Percentiles rank a stretch among this genome's conserved stretches.
phyloP scores from a whole-genome alignment of 2,888 invertebrate genomes.

The Epistrophe grossulariae region DNA sequence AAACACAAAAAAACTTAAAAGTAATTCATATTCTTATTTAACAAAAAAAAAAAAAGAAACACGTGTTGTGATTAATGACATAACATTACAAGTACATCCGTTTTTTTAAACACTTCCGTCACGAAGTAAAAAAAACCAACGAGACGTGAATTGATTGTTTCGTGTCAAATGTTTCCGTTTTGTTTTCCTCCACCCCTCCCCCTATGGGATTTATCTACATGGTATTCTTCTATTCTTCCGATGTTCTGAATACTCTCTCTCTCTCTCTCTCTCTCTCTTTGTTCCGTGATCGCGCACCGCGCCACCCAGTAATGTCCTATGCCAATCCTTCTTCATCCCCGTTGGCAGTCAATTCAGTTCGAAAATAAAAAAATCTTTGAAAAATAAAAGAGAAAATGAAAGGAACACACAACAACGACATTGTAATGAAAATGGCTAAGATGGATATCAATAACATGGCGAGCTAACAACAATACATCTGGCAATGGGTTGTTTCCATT shows the following conservation, averaged over 20 bases:
- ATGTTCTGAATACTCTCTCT: constrained; percentile 16
- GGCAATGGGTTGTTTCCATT: constrained; percentile 69
- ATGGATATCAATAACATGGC: constrained; percentile 75
- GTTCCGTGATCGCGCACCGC: constrained; percentile 28
- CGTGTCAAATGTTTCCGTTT: constrained; percentile 73
- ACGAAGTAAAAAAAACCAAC: constrained; percentile 41
- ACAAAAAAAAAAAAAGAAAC: constrained; percentile 29
- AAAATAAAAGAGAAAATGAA: constrained; percentile 64
- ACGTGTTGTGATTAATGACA: constrained; percentile 68
- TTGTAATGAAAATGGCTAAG: constrained; percentile 75
- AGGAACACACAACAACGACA: constrained; percentile 71
- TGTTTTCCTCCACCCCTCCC: constrained; percentile 18
- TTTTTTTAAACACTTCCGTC: constrained; percentile 62
- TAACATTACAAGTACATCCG: constrained; percentile 70
- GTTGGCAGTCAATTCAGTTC: constrained; percentile 26
- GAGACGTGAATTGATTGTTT: constrained; percentile 74
- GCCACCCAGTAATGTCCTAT: constrained; percentile 27
- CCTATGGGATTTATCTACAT: neutral
- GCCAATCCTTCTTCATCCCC: constrained; percentile 35
- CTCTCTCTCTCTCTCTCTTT: neutral
- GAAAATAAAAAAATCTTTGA: constrained; percentile 9
- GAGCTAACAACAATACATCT: constrained; percentile 72
- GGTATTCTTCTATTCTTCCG: neutral
- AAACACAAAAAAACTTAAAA: neutral
- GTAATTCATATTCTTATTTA: neutral